These are phyloP conservation scores for Ceyx margarethae DNA, from an alignment of 2,113 vertebrate species.

Conservation along the genomic window DNA sequence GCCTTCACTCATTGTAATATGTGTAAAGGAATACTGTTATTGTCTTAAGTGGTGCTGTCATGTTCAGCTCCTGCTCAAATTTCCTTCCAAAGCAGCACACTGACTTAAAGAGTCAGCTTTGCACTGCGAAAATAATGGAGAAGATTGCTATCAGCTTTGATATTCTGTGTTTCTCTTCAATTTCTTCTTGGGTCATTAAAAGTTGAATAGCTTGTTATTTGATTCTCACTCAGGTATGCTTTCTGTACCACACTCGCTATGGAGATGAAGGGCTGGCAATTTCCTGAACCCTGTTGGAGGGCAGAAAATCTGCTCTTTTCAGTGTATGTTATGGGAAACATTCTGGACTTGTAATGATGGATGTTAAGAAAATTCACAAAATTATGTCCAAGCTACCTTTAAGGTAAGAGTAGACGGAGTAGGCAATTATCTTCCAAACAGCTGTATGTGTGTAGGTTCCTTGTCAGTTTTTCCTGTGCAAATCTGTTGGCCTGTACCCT, in stretches of 20 bases:
- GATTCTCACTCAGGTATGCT: not conserved
- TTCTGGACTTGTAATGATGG: not conserved
- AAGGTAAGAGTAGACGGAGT: not conserved
- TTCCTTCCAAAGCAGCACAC: not conserved
- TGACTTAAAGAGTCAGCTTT: not conserved
- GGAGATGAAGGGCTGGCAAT: not conserved
- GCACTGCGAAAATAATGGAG: not conserved
- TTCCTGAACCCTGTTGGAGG: not conserved
- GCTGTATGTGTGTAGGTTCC: not conserved
- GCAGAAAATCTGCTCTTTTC: not conserved
- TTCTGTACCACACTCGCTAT: rapidly evolving
- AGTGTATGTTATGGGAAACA: not conserved
- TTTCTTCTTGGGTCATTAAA: not conserved
- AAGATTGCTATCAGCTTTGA: not conserved
- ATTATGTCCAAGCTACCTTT: not conserved
- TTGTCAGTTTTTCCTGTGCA: not conserved
- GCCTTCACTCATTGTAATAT: not conserved
- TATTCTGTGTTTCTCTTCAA: not conserved
- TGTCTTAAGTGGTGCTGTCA: constrained; percentile 19
- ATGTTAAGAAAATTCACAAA: not conserved
- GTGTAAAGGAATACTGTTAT: not conserved
- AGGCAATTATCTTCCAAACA: not conserved
- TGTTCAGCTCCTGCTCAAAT: not conserved
- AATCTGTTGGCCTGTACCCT: not conserved
- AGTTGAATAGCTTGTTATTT: not conserved